A percentile compares a stretch with the other conserved stretches of the same genome.
Conservation (phyloP, 2,797 vertebrate genomes). For the Emydoidea blandingii region DNA sequence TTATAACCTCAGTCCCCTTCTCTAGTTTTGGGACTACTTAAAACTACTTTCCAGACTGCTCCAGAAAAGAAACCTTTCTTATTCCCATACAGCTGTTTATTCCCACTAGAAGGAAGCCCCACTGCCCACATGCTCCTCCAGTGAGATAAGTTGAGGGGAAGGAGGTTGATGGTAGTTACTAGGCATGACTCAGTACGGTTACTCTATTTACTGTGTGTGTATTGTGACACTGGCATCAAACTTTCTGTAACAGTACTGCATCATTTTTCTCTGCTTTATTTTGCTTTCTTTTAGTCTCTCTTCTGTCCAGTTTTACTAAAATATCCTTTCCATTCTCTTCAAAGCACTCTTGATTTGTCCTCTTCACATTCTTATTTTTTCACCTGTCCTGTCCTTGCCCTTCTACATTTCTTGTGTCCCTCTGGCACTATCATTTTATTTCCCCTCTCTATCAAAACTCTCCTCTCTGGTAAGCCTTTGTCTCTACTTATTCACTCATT, state of each 20-base stretch:
- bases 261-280: neutral
- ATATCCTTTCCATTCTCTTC: neutral
- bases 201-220: constrained; percentile 26
- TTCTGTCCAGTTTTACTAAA: neutral
- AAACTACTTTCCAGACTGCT: neutral
- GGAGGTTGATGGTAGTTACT: constrained; percentile 50
- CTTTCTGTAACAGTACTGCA: constrained; percentile 38
- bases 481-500: neutral
- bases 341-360: neutral
- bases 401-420: neutral
- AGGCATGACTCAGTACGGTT: constrained; percentile 49
- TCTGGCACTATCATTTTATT: neutral
- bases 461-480: neutral
- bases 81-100: neutral
- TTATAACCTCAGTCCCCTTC: neutral
- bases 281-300: neutral
- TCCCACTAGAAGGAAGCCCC: neutral
- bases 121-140: neutral
- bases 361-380: neutral
- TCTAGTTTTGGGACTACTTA: neutral
- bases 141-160: constrained; percentile 25
- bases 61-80: neutral
- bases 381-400: neutral
- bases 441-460: neutral
- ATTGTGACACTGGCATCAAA: constrained; percentile 54